phyloP scores from a whole-genome alignment of 2,113 vertebrate genomes.

The Cheilinus undulatus region DNA sequence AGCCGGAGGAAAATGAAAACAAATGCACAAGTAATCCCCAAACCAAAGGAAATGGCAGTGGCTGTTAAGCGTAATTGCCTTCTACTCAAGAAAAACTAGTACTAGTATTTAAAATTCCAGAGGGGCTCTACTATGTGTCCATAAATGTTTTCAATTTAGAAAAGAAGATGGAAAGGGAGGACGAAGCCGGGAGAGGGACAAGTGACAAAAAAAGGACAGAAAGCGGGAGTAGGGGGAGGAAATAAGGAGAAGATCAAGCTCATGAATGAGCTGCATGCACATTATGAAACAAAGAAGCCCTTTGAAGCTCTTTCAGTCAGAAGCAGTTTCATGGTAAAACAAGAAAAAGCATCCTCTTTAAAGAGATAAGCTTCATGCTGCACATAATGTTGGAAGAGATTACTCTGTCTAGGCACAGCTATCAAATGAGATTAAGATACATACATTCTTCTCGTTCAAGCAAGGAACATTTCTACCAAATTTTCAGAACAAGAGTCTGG shows the following conservation, averaged over 20 bases:
- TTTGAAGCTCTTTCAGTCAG: slow-evolving; percentile 86
- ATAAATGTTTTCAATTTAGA: slow-evolving; percentile 55
- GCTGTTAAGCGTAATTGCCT: slow-evolving; percentile 74
- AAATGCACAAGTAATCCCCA: slow-evolving; percentile 77
- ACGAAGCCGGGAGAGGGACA: slow-evolving; percentile 27
- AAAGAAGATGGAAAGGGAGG: slow-evolving; percentile 25
- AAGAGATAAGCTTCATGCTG: slow-evolving; percentile 84
- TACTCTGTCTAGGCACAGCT: slow-evolving; percentile 83
- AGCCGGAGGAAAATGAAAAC: slow-evolving; percentile 74
- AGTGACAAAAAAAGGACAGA: slow-evolving; percentile 43
- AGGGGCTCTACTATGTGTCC: slow-evolving; percentile 57
- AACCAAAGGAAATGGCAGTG: slow-evolving; percentile 48
- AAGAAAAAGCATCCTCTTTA: slow-evolving; percentile 84
- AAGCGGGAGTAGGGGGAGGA: slow-evolving; percentile 57
- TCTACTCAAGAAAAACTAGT: slow-evolving; percentile 54
- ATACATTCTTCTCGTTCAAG: slow-evolving; percentile 74
- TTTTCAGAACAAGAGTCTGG: slow-evolving; percentile 52
- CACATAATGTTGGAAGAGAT: slow-evolving; percentile 82
- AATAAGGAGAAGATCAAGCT: slow-evolving; percentile 75
- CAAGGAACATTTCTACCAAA: slow-evolving; percentile 65
- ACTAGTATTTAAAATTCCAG: slow-evolving; percentile 75
- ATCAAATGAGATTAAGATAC: slow-evolving; percentile 83
- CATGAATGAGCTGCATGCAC: slow-evolving; percentile 85
- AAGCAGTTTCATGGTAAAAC: slow-evolving; percentile 85
- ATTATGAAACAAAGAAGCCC: slow-evolving; percentile 85